These are phyloP conservation scores for Uria lomvia DNA, from an alignment of 2,113 vertebrate species.

Conservation along the genomic window DNA sequence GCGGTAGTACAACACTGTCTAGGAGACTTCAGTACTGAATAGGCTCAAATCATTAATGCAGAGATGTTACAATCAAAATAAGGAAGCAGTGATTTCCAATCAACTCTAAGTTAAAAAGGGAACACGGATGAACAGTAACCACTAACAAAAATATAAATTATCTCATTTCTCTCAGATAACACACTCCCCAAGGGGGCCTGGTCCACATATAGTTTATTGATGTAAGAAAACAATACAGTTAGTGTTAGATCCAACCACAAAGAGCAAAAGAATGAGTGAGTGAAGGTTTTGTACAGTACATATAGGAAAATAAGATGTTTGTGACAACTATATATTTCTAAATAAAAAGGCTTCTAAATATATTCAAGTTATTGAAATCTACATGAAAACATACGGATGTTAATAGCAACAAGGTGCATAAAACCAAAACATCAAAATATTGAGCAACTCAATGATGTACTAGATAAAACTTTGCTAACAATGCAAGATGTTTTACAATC, in stretches of 20 bases:
- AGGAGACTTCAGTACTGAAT: constrained; percentile 31
- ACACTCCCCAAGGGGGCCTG: constrained; percentile 77
- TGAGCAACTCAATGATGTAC: constrained; percentile 77
- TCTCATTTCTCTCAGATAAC: constrained; percentile 63
- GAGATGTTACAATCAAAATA: constrained; percentile 31
- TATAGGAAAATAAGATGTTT: constrained; percentile 78
- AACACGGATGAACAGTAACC: constrained; percentile 48
- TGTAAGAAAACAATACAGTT: constrained; percentile 92
- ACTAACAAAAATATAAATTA: constrained; percentile 68
- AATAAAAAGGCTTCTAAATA: constrained; percentile 80
- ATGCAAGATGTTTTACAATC: constrained; percentile 74
- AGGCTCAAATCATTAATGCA: constrained; percentile 13
- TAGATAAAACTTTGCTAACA: constrained; percentile 77
- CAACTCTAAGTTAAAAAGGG: constrained; percentile 35
- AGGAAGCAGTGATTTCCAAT: constrained; percentile 45
- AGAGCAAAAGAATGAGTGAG: constrained; percentile 75
- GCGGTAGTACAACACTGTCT: constrained; percentile 53
- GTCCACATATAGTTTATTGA: constrained; percentile 93
- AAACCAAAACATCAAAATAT: constrained; percentile 81
- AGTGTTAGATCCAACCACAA: constrained; percentile 90
- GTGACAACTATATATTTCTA: constrained; percentile 76
- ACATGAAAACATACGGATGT: constrained; percentile 77
- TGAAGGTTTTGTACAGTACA: constrained; percentile 80
- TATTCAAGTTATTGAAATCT: constrained; percentile 78
- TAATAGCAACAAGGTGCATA: constrained; percentile 87